phyloP scores from a whole-genome alignment of 2,888 invertebrate species.

The Oscheius sp. region DNA sequence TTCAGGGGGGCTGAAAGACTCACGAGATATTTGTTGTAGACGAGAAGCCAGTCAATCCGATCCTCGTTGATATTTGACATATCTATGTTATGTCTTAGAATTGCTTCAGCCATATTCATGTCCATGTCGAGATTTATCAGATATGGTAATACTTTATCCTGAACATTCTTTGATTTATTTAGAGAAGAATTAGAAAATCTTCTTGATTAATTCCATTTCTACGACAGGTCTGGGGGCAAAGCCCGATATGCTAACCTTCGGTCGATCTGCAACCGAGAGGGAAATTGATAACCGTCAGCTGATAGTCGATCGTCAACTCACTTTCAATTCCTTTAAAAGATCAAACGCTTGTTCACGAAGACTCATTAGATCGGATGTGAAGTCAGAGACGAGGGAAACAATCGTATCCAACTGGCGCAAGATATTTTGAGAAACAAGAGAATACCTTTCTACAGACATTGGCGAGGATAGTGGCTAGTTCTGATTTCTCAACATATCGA shows the following conservation, averaged over 20 bases:
- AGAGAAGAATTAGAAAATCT: neutral
- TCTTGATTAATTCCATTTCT: constrained; percentile 2
- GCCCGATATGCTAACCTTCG: neutral
- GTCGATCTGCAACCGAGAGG: neutral
- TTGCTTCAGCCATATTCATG: constrained; percentile 20
- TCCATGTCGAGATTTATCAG: constrained; percentile 30
- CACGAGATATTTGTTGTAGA: constrained; percentile 30
- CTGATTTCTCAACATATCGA: constrained; percentile 9
- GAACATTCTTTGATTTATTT: constrained; percentile 2
- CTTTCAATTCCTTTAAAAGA: constrained; percentile 25
- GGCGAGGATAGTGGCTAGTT: constrained; percentile 3
- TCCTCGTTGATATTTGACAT: constrained; percentile 25
- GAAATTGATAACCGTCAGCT: neutral
- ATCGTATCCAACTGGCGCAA: constrained; percentile 22
- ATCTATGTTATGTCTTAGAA: constrained; percentile 26
- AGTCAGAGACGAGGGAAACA: constrained; percentile 22
- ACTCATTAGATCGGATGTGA: constrained; percentile 24
- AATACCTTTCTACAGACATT: constrained; percentile 27
- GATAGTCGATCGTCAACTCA: neutral
- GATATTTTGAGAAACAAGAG: neutral
- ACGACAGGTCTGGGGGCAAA: constrained; percentile 12
- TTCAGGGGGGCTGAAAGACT: neutral
- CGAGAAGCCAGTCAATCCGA: constrained; percentile 25
- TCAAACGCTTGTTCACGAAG: constrained; percentile 27
- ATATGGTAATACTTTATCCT: constrained; percentile 24